phyloP scores from a whole-genome alignment of 2,888 invertebrate species.

The Lepidocyrtoides sp. region DNA sequence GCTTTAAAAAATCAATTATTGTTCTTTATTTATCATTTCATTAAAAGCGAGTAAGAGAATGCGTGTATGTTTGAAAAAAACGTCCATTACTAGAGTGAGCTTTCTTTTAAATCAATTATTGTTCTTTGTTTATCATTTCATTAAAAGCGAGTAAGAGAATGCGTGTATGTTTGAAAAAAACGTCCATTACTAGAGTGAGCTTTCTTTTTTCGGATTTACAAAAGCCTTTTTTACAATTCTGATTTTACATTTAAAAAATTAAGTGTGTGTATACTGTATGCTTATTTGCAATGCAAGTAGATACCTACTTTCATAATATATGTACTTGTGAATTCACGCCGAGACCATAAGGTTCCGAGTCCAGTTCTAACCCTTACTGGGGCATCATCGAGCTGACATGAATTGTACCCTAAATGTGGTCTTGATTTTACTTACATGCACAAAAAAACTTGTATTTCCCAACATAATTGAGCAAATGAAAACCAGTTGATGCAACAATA shows the following conservation, averaged over 20 bases:
- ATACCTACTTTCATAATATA: no score
- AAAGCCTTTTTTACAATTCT: no score
- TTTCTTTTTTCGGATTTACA: no score
- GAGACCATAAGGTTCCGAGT: background rate
- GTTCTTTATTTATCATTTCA: background rate
- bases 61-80: background rate
- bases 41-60: background rate
- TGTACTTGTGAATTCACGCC: no score
- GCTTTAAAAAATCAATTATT: constrained; percentile 48
- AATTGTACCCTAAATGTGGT: constrained; percentile 9
- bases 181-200: no score
- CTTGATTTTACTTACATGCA: background rate
- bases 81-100: background rate
- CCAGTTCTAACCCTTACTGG: constrained; percentile 31
- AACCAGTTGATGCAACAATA: constrained; percentile 23
- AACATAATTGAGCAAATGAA: background rate
- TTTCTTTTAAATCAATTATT: background rate
- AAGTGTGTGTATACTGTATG: no score
- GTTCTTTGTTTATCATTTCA: no score
- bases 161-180: no score
- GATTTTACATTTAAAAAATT: no score
- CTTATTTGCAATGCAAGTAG: no score
- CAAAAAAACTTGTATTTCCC: background rate
- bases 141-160: no score
- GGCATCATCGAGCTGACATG: background rate